Base-by-base conservation (phyloP, 2,888 invertebrate species). In the Caenorhabditis wallacei region DNA sequence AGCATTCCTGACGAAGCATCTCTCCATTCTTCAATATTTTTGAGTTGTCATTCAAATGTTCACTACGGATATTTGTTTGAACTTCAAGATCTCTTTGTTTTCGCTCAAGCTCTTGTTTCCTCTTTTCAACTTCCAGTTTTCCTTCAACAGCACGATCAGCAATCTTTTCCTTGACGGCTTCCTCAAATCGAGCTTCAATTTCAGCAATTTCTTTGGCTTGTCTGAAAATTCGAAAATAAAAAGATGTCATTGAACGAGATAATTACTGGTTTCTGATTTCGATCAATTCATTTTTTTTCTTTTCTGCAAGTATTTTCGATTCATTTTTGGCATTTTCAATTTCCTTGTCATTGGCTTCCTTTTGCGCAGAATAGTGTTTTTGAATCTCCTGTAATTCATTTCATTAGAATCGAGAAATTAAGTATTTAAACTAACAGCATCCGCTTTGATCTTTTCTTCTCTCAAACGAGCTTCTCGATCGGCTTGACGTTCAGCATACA, bases 11-110 rank as follows among this genome's bases (percentile, higher is more conserved):
- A 11, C 64, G 48, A 18, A 64, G 18, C 20, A 48, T 64, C 35
- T 64, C 64, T 20, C 48, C 48, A 51, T 64, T 64, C 13, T 51
- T 64, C 10, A 64, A 18, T 20, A 64, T 64, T 20, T 64, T 35
- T 1, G 48, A 30, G 4, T 46, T 30, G 4, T 26, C 64, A 1
- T 64, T 26, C 48, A 64, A 8, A 13, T 64, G 64, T 2, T 24
- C 10, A 11, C 51, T 26, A 35, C 64, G 64, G 11, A 51, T 16
- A 1, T 0, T 16, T 5, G 20, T 11, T 48, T 51, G 48, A 1
- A 11, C 18, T 18, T 64, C 64, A 11, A 64, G 64, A 13, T 48
- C 48, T 2, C 48, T 48, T 30, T 64, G 48, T 1, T 24, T 5
- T 11, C 8, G 22, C 53, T 53, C 53, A 13, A 53, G 53, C 13